Percentiles rank a stretch among this genome's conserved stretches.
Evolutionary conservation across 2,888 invertebrate genomes (phyloP).

Genomic region (Coremacera marginata): DNA sequence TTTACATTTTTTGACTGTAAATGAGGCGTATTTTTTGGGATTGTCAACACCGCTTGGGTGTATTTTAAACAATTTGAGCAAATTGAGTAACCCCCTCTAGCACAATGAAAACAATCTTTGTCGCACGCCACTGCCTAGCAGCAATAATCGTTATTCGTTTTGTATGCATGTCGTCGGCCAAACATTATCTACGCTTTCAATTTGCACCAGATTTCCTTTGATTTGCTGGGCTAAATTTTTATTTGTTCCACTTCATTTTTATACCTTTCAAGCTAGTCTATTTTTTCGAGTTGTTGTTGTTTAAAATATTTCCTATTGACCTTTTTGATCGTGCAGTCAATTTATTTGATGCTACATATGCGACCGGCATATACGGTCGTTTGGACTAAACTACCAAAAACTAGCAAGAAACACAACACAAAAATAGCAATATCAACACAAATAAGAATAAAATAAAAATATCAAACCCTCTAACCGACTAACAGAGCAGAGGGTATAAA

Average conservation of each 20-base stretch:
- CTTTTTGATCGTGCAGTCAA: neutral
- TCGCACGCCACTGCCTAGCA: neutral
- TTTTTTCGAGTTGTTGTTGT: neutral
- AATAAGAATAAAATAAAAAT: neutral
- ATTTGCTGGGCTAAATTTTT: conserved; percentile 3
- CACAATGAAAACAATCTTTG: neutral
- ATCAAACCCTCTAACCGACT: neutral
- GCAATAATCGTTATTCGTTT: neutral
- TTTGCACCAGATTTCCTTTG: conserved; percentile 28
- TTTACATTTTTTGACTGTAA: no score
- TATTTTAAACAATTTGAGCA: neutral
- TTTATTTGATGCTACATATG: neutral
- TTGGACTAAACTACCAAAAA: neutral
- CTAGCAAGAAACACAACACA: neutral
- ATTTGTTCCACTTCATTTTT: neutral
- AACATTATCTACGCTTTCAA: conserved; percentile 15
- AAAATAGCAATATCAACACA: no score
- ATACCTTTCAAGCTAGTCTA: neutral
- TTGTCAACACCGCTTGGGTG: neutral
- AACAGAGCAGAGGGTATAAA: neutral
- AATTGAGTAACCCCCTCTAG: neutral
- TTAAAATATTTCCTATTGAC: neutral
- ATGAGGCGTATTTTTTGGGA: no score
- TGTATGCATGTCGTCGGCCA: conserved; percentile 1
- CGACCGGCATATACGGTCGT: neutral